Evolutionary conservation across 2,797 vertebrate genomes (phyloP), one percentile per base, ranked within the genome.

Genomic region (Rhynchonycteris naso): DNA sequence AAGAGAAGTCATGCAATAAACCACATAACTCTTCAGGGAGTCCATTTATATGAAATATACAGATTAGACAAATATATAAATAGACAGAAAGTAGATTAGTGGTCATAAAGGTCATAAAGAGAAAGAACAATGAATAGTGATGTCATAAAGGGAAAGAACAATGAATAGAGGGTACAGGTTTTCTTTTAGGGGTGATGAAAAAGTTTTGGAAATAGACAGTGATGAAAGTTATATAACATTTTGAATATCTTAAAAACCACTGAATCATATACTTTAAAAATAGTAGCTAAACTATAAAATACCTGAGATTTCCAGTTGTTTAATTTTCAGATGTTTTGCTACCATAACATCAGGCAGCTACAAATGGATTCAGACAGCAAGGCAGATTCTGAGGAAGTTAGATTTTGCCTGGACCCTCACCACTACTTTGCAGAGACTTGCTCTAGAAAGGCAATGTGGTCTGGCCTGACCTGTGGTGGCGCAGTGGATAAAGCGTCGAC

Each of bases 271-370:
- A 47, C 33, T 76, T 80, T 33, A 66, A 58, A 79, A 86, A 82
- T 86, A 87, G 76, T 90, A 71, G 18, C 11, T 61, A 50, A 95
- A 82, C 52, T 85, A 74, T 38, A 82, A 90, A 74, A 54, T 66
- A 75, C 35, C 12, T 69, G 28, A n/a, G 90, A 54, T 66, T 80
- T n/a, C 82, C 78, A 91, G 58, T 69, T 80, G 47, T 83, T 93
- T 75, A 75, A 54, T 43, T 38, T 68, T 88, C 82, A 88, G 43
- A 54, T 28, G n/a, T 81, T 74, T 75, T 95, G 28, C 28, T 88
- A 52, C 85, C 63, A 88, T 75, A 69, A 59, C 93, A 84, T 68
- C 69, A 86, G 79, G 83, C 22, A 63, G 43, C 59, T 91, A 28
- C 71, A 76, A 80, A 63, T 58, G 59, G 71, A 84, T 80, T 95